Evolutionary conservation across 2,797 vertebrate genomes (phyloP), one percentile per base, ranked within the genome.

Genomic region (Melanotaenia pygmaea): DNA sequence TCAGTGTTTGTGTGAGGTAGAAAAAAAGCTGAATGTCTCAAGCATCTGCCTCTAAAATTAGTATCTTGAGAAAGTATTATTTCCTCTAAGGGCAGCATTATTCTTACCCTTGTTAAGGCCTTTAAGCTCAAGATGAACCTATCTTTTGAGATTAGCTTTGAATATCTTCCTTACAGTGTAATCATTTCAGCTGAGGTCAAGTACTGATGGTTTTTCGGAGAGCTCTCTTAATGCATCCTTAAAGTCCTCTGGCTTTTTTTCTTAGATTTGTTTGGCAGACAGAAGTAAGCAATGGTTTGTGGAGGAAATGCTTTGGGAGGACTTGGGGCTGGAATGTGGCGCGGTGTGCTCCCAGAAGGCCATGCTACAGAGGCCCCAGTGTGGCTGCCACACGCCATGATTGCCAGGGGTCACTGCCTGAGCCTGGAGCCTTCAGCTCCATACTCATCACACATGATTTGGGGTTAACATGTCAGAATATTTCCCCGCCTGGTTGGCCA

Each of bases 371-470:
- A 80, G 86, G 86, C 86, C 87, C 86, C 82, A 72, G 75, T 76
- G 86, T 75, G 87, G 85, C 86, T 83, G 89, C 91, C 90, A 92
- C 93, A 93, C 89, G 90, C 86, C 89, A 74, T 84, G 86, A 87
- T 91, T 82, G 82, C 87, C 87, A 91, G 82, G 90, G 92, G 91
- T 93, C 92, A 90, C 60, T 9, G 76, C 84, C 59, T 5, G 67
- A 82, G 85, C 66, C 72, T 9, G 63, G 76, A 83, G 81, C 86
- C 85, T 86, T 85, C 77, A 81, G 61, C 86, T 70, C 74, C 72
- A 75, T 70, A 60, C 84, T 82, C 64, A 8, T 60, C 18, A 43
- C 22, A 80, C 79, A 83, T 88, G 81, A 90, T 88, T 90, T 84
- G 74, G 79, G 82, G 89, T 85, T 88, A 81, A 86, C 70, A 74